A percentile compares a stretch with the other conserved stretches of the same genome.
Evolutionary conservation across 2,113 vertebrate species (phyloP).

Genomic region (Tor tambroides): DNA sequence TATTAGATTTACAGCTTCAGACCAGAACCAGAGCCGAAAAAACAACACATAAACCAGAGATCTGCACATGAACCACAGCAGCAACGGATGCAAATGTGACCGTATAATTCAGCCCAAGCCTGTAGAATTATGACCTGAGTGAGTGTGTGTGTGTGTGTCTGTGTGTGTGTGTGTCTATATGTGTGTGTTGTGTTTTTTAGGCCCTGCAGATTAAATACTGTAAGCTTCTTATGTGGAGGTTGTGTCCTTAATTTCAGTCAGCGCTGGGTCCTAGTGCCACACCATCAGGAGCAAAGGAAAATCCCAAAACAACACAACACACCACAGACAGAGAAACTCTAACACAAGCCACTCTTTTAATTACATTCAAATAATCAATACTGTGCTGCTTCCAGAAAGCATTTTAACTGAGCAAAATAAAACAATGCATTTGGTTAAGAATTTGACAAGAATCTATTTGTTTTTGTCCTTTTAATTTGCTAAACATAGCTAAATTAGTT

Average conservation of each 20-base stretch:
- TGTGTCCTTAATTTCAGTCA: slow-evolving; percentile 76
- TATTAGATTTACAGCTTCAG: neutral
- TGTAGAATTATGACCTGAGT: slow-evolving; percentile 31
- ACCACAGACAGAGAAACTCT: no score
- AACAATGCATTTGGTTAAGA: no score
- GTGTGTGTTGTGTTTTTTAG: slow-evolving; percentile 53
- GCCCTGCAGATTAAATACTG: slow-evolving; percentile 75
- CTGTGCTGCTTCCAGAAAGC: no score
- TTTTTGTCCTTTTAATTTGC: no score
- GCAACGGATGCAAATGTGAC: slow-evolving; percentile 63
- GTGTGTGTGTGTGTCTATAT: slow-evolving; percentile 61
- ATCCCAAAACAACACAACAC: slow-evolving; percentile 40
- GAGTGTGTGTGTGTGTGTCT: slow-evolving; percentile 55
- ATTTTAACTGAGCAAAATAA: no score
- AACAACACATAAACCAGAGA: no score
- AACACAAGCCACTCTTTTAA: no score
- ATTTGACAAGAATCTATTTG: no score
- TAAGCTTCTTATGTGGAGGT: slow-evolving; percentile 80
- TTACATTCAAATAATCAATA: no score
- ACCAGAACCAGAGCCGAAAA: neutral
- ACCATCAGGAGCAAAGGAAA: neutral
- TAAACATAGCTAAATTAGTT: no score
- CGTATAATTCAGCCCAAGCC: slow-evolving; percentile 55
- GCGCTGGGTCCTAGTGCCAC: slow-evolving; percentile 75
- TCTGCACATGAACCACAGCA: slow-evolving; percentile 52